Conservation (phyloP, 2,888 invertebrate species). For the Hypsopygia costalis region DNA sequence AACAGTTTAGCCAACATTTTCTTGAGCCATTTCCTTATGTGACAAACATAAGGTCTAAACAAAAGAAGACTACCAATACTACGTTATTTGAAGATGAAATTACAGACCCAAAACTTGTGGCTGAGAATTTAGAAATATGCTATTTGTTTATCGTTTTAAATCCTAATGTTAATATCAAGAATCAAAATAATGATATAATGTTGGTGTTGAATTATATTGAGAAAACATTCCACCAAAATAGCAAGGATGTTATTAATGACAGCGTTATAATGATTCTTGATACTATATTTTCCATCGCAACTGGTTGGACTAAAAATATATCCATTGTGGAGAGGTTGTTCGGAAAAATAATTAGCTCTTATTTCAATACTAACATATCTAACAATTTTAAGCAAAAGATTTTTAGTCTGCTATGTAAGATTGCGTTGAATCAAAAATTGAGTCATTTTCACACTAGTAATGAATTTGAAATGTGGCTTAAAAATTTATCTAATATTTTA, state of each 20-base stretch:
- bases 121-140: slow-evolving; percentile 60
- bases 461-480: slow-evolving; percentile 73
- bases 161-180: slow-evolving; percentile 55
- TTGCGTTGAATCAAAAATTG: slow-evolving; percentile 62
- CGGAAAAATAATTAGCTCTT: slow-evolving; percentile 55
- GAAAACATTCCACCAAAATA: slow-evolving; percentile 57
- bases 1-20: slow-evolving; percentile 77
- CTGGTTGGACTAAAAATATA: slow-evolving; percentile 56
- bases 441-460: slow-evolving; percentile 53
- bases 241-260: slow-evolving; percentile 39
- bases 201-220: slow-evolving; percentile 73
- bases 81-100: slow-evolving; percentile 45
- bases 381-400: slow-evolving; percentile 53
- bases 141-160: slow-evolving; percentile 70
- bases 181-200: slow-evolving; percentile 48
- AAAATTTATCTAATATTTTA: slow-evolving; percentile 78
- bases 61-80: slow-evolving; percentile 27
- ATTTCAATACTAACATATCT: slow-evolving; percentile 46
- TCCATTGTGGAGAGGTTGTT: slow-evolving; percentile 53
- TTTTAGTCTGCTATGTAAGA: slow-evolving; percentile 64
- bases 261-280: slow-evolving; percentile 50
- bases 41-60: slow-evolving; percentile 58
- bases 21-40: slow-evolving; percentile 81
- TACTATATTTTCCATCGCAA: slow-evolving; percentile 54
- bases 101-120: slow-evolving; percentile 55